Conservation (phyloP, 2,797 vertebrate species). For the Characodon lateralis region DNA sequence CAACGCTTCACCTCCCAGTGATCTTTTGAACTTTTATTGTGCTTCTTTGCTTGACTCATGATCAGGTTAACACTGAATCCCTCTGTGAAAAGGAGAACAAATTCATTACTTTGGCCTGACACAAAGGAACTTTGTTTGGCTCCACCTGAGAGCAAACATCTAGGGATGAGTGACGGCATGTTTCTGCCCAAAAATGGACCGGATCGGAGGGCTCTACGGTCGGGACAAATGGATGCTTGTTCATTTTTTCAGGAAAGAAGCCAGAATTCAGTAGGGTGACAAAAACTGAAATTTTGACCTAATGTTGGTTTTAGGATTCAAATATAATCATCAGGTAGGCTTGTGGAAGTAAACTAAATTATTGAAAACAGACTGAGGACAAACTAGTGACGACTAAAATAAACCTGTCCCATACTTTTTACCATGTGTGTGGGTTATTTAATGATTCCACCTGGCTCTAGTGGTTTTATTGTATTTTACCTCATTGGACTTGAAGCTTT, state of each 20-base stretch:
- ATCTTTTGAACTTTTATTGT: constrained; percentile 74
- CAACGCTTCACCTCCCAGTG: constrained; percentile 74
- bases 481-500: constrained; percentile 98
- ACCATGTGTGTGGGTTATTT: not conserved
- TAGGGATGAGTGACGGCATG: constrained; percentile 36
- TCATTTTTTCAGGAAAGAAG: constrained; percentile 30
- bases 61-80: constrained; percentile 62
- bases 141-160: constrained; percentile 47
- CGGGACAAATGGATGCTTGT: constrained; percentile 24
- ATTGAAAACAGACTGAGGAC: not conserved
- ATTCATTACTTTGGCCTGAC: constrained; percentile 53
- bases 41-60: constrained; percentile 37
- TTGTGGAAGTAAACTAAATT: too few relatives aligned
- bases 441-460: not conserved
- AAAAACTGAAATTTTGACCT: not conserved
- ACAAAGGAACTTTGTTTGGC: constrained; percentile 47
- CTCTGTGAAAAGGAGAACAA: constrained; percentile 56
- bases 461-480: constrained; percentile 70
- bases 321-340: not conserved
- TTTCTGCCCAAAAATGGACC: constrained; percentile 8
- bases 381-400: not conserved
- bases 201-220: constrained; percentile 32
- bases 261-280: constrained; percentile 16
- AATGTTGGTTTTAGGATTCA: not conserved
- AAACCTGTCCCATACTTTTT: not conserved